Conservation (phyloP, 2,888 invertebrate species). For the Nesidiocoris tenuis region DNA sequence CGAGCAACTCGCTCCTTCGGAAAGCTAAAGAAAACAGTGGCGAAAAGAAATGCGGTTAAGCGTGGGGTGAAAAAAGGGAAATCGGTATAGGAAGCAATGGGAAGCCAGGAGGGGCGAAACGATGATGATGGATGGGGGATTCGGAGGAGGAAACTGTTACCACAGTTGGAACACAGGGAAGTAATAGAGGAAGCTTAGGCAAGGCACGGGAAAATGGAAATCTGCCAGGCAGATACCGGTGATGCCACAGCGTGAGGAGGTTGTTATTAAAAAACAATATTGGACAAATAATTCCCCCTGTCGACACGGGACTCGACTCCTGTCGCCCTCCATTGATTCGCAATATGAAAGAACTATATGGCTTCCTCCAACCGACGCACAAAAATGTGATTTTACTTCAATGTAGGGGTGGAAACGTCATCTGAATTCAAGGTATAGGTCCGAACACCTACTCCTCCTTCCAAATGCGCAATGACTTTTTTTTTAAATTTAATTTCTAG, state of each 20-base stretch:
- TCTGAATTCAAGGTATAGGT: no score
- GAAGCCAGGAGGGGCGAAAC: not conserved
- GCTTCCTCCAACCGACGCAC: no score
- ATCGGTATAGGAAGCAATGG: not conserved
- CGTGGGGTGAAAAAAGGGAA: not conserved
- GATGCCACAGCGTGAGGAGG: conserved; percentile 6
- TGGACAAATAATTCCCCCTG: conserved; percentile 36
- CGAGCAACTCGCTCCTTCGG: not conserved
- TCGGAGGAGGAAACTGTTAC: not conserved
- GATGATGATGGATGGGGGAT: not conserved
- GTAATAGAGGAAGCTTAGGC: not conserved
- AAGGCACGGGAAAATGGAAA: not conserved
- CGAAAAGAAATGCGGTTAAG: not conserved
- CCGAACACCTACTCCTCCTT: no score
- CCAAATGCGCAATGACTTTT: no score
- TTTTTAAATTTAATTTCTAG: no score
- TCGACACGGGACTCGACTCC: conserved; percentile 18
- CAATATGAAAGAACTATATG: conserved; percentile 26
- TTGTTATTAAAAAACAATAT: conserved; percentile 42
- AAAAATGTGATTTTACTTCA: no score
- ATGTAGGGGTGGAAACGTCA: no score
- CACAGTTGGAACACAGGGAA: not conserved
- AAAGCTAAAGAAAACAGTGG: not conserved
- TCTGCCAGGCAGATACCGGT: not conserved
- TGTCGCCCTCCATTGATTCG: conserved; percentile 38